These are phyloP conservation scores for Ursus arctos DNA, from an alignment of 2,113 vertebrate genomes.

Conservation along the genomic window DNA sequence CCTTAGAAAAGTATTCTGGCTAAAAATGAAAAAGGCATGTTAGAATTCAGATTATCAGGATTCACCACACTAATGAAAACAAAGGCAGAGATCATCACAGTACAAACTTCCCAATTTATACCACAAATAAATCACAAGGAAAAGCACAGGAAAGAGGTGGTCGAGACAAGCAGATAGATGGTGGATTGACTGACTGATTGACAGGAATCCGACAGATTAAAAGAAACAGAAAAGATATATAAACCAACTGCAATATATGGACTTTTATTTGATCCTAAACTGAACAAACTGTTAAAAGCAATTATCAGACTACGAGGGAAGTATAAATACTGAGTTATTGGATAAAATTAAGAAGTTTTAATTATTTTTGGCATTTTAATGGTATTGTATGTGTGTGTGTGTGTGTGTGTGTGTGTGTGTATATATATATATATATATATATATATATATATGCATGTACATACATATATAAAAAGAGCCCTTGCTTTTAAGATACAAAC, in stretches of 20 bases:
- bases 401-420: background rate
- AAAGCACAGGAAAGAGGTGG: background rate
- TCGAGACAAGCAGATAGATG: background rate
- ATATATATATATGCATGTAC: background rate
- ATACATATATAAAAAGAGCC: background rate
- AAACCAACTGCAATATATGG: background rate
- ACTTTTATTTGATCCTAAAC: background rate
- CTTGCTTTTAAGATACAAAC: constrained; percentile 27
- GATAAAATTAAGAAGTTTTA: background rate
- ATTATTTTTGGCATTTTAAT: constrained; percentile 17
- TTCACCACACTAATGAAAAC: background rate
- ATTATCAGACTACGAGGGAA: background rate
- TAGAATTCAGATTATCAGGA: background rate
- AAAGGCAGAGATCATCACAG: background rate
- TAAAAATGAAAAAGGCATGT: background rate
- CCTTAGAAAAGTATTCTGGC: background rate
- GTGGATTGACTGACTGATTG: background rate
- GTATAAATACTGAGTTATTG: background rate
- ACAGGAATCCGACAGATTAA: background rate
- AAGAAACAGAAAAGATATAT: background rate
- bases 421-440: too few species aligned
- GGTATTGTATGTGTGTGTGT: background rate
- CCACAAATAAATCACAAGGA: constrained; percentile 26
- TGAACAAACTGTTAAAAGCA: background rate
- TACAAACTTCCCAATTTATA: background rate